Evolutionary conservation across 2,113 vertebrate species (phyloP).

Genomic region (Petaurus breviceps): DNA sequence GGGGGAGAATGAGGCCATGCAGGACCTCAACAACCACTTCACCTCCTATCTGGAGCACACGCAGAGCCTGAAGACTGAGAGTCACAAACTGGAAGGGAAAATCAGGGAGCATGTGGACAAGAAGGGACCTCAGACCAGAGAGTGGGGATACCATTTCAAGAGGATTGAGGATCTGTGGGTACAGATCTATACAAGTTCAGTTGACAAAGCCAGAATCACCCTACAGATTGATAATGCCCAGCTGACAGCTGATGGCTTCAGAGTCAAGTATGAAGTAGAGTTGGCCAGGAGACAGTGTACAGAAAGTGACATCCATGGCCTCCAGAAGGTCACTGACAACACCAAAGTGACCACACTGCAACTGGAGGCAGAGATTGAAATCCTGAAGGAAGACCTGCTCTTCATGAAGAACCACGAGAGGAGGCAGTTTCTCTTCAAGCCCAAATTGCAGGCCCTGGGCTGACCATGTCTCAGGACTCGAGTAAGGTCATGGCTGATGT

Average conservation of each 20-base stretch:
- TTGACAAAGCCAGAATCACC: constrained; percentile 90
- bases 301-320: constrained; percentile 90
- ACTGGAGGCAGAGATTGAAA: constrained; percentile 93
- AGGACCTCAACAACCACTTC: constrained; percentile 91
- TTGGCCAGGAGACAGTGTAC: constrained; percentile 93
- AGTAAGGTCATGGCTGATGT: constrained; percentile 91
- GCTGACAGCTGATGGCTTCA: constrained; percentile 93
- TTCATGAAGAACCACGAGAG: constrained; percentile 95
- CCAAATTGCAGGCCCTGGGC: constrained; percentile 88
- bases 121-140: constrained; percentile 85
- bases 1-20: constrained; percentile 90
- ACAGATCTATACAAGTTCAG: constrained; percentile 88
- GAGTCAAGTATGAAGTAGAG: constrained; percentile 95
- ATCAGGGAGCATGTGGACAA: constrained; percentile 91
- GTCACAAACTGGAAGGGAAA: constrained; percentile 87
- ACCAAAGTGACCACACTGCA: constrained; percentile 93
- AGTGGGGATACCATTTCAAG: constrained; percentile 87
- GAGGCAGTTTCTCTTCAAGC: constrained; percentile 91
- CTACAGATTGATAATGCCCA: constrained; percentile 96
- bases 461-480: constrained; percentile 94
- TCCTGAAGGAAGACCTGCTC: constrained; percentile 92
- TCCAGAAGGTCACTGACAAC: constrained; percentile 94
- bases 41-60: constrained; percentile 90
- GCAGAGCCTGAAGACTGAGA: constrained; percentile 87
- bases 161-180: constrained; percentile 89